Evolutionary conservation across 1,140 invertebrate species (phyloP), one percentile per base, ranked within the genome.

Genomic region (Lethocerus indicus): DNA sequence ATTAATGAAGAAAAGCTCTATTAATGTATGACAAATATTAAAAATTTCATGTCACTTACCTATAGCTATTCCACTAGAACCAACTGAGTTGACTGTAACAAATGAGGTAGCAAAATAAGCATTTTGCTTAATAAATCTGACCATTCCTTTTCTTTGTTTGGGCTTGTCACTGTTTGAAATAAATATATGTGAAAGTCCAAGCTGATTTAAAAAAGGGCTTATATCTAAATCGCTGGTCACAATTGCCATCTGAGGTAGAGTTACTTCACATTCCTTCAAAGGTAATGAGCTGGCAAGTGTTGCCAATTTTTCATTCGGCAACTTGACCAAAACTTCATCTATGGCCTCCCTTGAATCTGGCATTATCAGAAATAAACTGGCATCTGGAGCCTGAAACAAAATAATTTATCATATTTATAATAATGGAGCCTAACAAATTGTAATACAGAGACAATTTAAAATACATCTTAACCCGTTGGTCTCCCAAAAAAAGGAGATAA

Each of bases 81-180:
- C 57, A n/a, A 62, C 58, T 4, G 62, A 60, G 40, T 63, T 62
- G 7, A 63, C 51, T 12, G 60, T 54, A 9, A 57, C 55, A 45
- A 63, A 63, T 24, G 60, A 61, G 4, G 60, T 62, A 24, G 59
- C 56, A 35, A 63, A 61, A 43, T 58, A 63, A 13, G 58, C 57
- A 41, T 60, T 60, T 40, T 63, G 61, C 25, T 53, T 60, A 18
- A 63, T 52, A 7, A 56, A 56, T 20, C 52, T 49, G n/a, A 60
- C 52, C 20, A 53, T 46, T 6, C 26, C 36, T 32, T n/a, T 16
- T 23, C 28, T 13, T n/a, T n/a, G 3, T 28, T 32, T 35, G 2
- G 2, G 21, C 13, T 47, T 28, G 6, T 53, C 50, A 16, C 29
- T 37, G 21, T 35, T 49, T 28, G 16, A 44, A 12, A 36, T 27